Base-by-base conservation (phyloP, 2,888 invertebrate genomes). In the Erebia epiphron region DNA sequence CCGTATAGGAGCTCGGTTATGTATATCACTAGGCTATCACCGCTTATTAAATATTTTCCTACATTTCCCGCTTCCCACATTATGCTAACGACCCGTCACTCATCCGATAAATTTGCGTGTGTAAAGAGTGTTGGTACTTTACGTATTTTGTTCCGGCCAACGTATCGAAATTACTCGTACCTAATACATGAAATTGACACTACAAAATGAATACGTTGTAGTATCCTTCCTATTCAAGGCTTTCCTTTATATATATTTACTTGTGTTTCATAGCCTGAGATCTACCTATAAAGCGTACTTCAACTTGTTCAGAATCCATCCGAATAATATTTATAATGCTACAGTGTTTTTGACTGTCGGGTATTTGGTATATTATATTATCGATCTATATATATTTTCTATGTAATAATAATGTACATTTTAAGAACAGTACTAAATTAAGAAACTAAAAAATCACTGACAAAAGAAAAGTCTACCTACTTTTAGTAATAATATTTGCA, bases 101-200 rank as follows among this genome's bases (percentile, higher is more conserved):
- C 58, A 58, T n/a, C 10, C 58, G 49, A 57, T 57, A 57, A 66
- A 43, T 9, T 13, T 57, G 43, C 14, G 14, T 13, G 56, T 41
- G 18, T 52, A 10, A 16, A 35, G 16, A 8, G 52, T 16, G 16
- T 63, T 21, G 52, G 9, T 50, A 26, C 21, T 10, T 11, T 2
- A 52, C 21, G 35, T 14, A 14, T 56, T 46, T 1, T 18, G 16
- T 62, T 21, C 46, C 8, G 56, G 43, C 46, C 56, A 49, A 49
- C 10, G 57, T 68, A 52, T 69, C 57, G 26, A 67, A 58, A 65
- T 58, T 41, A 58, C 56, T 41, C 14, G 57, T 52, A 57, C 35
- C 52, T 65, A 65, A 68, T 68, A 63, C 16, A 64, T 46, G 26
- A 21, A 68, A 68, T 64, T 69, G 63, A 69, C 69, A 64, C 56